Evolutionary conservation across 2,888 invertebrate genomes (phyloP).

Genomic region (Lithophane leautieri): DNA sequence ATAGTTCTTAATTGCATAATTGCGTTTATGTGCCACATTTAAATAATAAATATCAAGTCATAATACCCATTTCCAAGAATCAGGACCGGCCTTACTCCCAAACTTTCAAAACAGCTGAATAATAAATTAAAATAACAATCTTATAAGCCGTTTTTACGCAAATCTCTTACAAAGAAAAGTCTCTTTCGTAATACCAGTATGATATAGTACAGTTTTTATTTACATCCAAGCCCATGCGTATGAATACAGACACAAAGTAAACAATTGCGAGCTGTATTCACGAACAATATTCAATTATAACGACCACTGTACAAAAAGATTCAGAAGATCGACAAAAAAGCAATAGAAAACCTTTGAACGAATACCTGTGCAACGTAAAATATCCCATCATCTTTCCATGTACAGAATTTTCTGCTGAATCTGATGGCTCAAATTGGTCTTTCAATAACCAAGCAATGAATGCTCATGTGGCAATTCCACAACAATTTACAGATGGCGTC

Average conservation of each 20-base stretch:
- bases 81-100: background rate
- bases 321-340: background rate
- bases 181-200: constrained; percentile 36
- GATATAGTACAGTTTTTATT: constrained; percentile 46
- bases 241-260: constrained; percentile 58
- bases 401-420: background rate
- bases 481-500: background rate
- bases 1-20: too few relatives aligned
- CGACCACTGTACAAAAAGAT: constrained; percentile 3
- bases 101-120: constrained; percentile 40
- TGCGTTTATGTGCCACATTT: background rate
- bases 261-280: constrained; percentile 56
- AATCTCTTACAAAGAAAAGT: constrained; percentile 48
- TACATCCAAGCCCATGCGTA: constrained; percentile 40
- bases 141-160: constrained; percentile 25
- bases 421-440: background rate
- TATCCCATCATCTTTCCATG: background rate
- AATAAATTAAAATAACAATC: constrained; percentile 39
- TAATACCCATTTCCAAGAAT: constrained; percentile 11
- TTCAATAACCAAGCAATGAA: background rate
- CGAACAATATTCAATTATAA: constrained; percentile 64
- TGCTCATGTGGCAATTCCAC: background rate
- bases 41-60: constrained; percentile 14
- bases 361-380: background rate
- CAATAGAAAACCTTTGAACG: background rate